Conservation (phyloP, 2,888 invertebrate species). For the Lucinisca nassula region DNA sequence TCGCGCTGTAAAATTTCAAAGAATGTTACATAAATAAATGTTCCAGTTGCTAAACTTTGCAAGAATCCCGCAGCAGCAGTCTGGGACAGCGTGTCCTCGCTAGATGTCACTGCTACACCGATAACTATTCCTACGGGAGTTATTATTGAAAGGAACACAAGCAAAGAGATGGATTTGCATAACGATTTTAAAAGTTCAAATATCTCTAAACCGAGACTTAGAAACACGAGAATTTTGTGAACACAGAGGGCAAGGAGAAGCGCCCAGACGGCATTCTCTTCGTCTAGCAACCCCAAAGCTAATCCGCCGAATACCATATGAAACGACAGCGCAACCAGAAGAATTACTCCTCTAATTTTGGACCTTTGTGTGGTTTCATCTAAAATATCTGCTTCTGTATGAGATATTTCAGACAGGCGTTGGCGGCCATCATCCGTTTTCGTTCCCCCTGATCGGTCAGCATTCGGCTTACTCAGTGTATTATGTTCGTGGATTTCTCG, state of each 20-base stretch:
- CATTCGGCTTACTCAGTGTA: neutral
- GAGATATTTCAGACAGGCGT: neutral
- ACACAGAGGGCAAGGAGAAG: slow-evolving; percentile 88
- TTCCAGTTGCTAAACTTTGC: slow-evolving; percentile 45
- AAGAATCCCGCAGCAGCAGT: slow-evolving; percentile 12
- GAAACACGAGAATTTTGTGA: slow-evolving; percentile 90
- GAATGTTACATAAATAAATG: slow-evolving; percentile 49
- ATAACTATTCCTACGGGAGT: slow-evolving; percentile 34
- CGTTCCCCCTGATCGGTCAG: neutral
- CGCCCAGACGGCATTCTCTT: slow-evolving; percentile 80
- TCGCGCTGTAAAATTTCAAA: slow-evolving; percentile 49
- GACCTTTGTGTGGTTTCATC: neutral
- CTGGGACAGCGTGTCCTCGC: neutral
- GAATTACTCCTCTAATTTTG: slow-evolving; percentile 87
- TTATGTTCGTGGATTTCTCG: neutral
- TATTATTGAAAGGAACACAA: slow-evolving; percentile 2
- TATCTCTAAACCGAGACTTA: slow-evolving; percentile 88
- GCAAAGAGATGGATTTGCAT: slow-evolving; percentile 10
- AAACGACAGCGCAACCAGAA: slow-evolving; percentile 89
- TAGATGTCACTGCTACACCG: slow-evolving; percentile 20
- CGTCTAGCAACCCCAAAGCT: slow-evolving; percentile 89
- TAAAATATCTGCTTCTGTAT: neutral
- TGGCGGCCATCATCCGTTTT: neutral
- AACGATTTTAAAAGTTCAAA: slow-evolving; percentile 27
- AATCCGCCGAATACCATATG: slow-evolving; percentile 90